These are phyloP conservation scores for Heteropelma amictum DNA, from an alignment of 2,888 invertebrate species.

Conservation along the genomic window DNA sequence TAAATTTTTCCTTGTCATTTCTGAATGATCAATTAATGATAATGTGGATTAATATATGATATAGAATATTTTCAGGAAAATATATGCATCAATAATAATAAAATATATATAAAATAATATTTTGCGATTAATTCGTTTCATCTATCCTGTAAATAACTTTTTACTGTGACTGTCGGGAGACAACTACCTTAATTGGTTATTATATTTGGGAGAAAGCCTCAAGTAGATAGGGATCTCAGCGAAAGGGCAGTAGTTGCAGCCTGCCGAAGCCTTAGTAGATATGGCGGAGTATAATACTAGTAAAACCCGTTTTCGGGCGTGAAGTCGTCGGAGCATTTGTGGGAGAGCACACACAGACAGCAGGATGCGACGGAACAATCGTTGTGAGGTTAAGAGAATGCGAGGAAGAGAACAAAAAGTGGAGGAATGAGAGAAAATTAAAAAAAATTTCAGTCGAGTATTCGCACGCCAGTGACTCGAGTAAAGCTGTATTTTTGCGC, in stretches of 20 bases:
- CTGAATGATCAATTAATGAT: too few relatives aligned
- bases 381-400: constrained; percentile 41
- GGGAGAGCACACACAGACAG: constrained; percentile 65
- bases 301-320: constrained; percentile 34
- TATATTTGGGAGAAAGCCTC: not conserved
- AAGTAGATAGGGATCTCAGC: constrained; percentile 64
- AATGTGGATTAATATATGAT: too few relatives aligned
- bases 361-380: constrained; percentile 74
- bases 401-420: constrained; percentile 6
- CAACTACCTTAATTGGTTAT: not conserved
- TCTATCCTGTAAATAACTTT: too few relatives aligned
- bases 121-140: too few relatives aligned
- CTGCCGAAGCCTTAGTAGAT: constrained; percentile 1
- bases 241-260: constrained; percentile 48
- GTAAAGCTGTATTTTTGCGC: constrained; percentile 46
- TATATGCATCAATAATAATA: too few relatives aligned
- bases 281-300: constrained; percentile 1
- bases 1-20: too few relatives aligned
- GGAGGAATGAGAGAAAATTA: constrained; percentile 5
- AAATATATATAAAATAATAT: too few relatives aligned
- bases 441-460: constrained; percentile 50
- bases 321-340: constrained; percentile 58
- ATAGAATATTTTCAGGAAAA: too few relatives aligned
- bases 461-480: constrained; percentile 58
- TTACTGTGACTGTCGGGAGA: not conserved